Conservation (phyloP, 2,113 vertebrate species). For the Saccopteryx bilineata region DNA sequence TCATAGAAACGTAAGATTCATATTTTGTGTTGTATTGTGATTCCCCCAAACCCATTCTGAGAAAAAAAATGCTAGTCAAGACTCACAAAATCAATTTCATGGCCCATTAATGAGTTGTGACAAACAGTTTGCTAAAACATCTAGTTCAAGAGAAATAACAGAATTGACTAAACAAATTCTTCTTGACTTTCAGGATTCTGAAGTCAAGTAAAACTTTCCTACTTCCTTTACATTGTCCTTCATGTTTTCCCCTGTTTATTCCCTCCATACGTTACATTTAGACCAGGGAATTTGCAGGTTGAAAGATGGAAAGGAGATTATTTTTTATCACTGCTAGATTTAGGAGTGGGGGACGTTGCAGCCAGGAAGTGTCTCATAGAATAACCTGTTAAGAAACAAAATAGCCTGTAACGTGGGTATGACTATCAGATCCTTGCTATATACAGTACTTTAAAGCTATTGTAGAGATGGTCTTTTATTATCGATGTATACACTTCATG, state of each 20-base stretch:
- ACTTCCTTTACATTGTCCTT: not conserved
- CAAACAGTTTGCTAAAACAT: slow-evolving; percentile 4
- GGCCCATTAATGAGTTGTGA: slow-evolving; percentile 30
- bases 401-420: not conserved
- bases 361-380: not conserved
- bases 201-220: not conserved
- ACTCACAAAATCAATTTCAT: not conserved
- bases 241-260: not conserved
- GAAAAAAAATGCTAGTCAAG: not conserved
- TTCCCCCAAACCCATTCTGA: not conserved
- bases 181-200: slow-evolving; percentile 17
- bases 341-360: not conserved
- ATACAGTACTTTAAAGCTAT: not conserved
- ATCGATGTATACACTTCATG: not conserved
- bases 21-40: not conserved
- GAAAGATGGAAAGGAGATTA: not conserved
- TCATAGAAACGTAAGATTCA: not conserved
- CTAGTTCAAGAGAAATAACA: not conserved
- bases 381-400: not conserved
- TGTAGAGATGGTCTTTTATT: slow-evolving; percentile 37
- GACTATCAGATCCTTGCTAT: not conserved
- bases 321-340: not conserved
- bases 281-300: not conserved
- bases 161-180: not conserved
- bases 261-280: not conserved